phyloP scores from a whole-genome alignment of 2,113 vertebrate species.

The Numida meleagris region DNA sequence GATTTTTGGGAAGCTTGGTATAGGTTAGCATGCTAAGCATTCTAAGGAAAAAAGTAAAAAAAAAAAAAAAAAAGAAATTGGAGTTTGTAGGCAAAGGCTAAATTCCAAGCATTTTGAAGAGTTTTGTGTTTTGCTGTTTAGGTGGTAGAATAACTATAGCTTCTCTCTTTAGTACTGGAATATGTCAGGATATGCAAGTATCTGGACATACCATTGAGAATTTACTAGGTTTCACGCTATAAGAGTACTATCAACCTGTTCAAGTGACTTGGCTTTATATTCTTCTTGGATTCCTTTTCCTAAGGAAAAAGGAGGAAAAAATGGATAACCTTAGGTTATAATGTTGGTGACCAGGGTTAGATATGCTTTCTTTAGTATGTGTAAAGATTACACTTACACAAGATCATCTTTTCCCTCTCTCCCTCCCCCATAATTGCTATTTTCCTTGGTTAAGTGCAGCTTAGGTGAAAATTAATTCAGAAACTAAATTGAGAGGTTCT shows the following conservation, averaged over 20 bases:
- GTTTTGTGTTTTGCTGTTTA: background rate
- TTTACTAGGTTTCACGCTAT: background rate
- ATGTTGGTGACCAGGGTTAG: background rate
- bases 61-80: no score
- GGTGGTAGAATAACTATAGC: background rate
- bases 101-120: background rate
- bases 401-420: background rate
- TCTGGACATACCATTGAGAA: no score
- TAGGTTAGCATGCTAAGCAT: background rate
- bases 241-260: background rate
- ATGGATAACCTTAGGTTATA: background rate
- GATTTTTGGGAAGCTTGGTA: background rate
- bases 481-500: background rate
- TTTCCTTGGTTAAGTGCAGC: background rate
- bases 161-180: background rate
- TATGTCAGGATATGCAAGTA: no score
- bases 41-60: no score
- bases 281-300: background rate
- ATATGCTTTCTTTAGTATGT: rapidly evolving
- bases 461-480: background rate
- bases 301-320: background rate
- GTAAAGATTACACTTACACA: rapidly evolving
- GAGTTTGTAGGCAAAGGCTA: background rate
- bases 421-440: rapidly evolving
- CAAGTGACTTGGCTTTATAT: background rate